Evolutionary conservation across 2,113 vertebrate genomes (phyloP).

Genomic region (Datnioides undecimradiatus): DNA sequence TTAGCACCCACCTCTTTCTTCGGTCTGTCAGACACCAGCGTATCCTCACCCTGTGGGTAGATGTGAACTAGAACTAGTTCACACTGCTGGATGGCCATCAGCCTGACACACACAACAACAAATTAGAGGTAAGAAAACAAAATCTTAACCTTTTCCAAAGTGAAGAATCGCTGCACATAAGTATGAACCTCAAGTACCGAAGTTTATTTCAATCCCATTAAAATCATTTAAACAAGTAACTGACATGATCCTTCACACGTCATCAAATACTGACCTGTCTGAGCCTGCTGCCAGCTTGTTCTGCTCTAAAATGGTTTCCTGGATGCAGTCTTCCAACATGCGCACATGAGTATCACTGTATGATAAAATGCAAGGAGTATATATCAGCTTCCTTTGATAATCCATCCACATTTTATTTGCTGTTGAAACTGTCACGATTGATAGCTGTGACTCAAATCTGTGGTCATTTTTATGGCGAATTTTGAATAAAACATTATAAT

Average conservation of each 20-base stretch:
- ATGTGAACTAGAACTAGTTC: conserved; percentile 98
- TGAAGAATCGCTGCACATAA: not conserved
- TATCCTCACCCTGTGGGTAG: conserved; percentile 95
- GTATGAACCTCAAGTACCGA: too few relatives aligned
- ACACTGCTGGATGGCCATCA: conserved; percentile 99
- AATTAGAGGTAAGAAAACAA: not conserved
- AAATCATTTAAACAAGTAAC: not conserved
- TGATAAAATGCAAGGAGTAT: conserved; percentile 28
- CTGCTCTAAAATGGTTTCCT: conserved; percentile 96
- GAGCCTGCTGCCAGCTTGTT: conserved; percentile 97
- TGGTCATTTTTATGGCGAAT: not conserved
- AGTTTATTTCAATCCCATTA: not conserved
- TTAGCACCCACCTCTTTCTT: conserved; percentile 91
- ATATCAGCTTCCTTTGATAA: too few relatives aligned
- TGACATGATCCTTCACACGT: not conserved
- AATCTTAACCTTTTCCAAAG: not conserved
- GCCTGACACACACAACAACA: conserved; percentile 78
- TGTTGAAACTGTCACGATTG: too few relatives aligned
- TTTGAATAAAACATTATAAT: not conserved
- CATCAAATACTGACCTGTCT: conserved; percentile 90
- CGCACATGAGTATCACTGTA: conserved; percentile 96
- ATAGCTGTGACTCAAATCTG: too few relatives aligned
- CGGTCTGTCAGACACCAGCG: conserved; percentile 94
- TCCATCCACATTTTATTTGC: too few relatives aligned
- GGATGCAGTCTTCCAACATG: conserved; percentile 98